Evolutionary conservation across 2,797 vertebrate species (phyloP).

Genomic region (Sebastiscus albofasciatus): DNA sequence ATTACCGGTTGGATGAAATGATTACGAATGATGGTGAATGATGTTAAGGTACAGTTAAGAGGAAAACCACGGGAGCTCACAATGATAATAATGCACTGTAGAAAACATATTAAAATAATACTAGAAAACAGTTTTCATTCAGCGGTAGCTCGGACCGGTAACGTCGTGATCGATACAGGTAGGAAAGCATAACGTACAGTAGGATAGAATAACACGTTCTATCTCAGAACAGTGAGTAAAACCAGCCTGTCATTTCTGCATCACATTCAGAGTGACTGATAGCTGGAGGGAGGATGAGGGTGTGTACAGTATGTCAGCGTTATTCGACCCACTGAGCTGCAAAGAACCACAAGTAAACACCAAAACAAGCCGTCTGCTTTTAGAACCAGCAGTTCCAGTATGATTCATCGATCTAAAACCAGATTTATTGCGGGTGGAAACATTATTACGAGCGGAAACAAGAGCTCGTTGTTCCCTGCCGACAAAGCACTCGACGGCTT

Average conservation of each 20-base stretch:
- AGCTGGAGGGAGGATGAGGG: neutral
- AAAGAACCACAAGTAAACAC: slow-evolving; percentile 1
- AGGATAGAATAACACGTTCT: neutral
- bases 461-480: slow-evolving; percentile 27
- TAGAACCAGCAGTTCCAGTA: slow-evolving; percentile 8
- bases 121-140: no score
- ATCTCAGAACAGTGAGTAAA: neutral
- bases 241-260: neutral
- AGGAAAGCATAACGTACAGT: no score
- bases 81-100: no score
- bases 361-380: neutral
- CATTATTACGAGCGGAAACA: slow-evolving; percentile 42
- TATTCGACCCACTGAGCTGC: neutral
- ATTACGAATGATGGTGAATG: no score
- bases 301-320: neutral
- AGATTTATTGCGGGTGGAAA: neutral
- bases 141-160: no score
- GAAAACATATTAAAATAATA: no score
- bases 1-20: no score
- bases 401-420: neutral
- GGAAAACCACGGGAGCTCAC: no score
- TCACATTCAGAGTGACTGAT: neutral
- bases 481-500: slow-evolving; percentile 12
- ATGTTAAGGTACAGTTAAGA: no score
- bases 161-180: no score